These are phyloP conservation scores for Thecophora atra DNA, from an alignment of 2,888 invertebrate species.

Conservation along the genomic window DNA sequence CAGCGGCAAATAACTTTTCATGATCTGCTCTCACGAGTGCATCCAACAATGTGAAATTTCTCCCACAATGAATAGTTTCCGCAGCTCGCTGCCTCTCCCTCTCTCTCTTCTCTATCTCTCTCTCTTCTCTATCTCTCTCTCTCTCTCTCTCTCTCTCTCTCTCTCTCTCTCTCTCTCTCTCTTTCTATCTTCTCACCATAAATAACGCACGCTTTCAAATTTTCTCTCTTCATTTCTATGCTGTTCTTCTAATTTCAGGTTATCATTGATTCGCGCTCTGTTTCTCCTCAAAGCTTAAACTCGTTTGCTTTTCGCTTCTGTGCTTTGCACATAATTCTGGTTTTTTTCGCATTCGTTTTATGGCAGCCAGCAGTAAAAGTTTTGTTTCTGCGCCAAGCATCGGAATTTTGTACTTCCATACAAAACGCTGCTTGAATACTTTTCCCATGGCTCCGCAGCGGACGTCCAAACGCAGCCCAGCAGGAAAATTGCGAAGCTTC, in stretches of 20 bases:
- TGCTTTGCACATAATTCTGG: not conserved
- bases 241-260: conserved; percentile 1
- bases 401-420: conserved; percentile 40
- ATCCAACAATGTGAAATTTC: too few relatives aligned
- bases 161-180: not conserved
- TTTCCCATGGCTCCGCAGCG: conserved; percentile 35
- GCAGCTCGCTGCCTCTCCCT: too few relatives aligned
- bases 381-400: conserved; percentile 15
- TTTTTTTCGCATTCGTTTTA: not conserved
- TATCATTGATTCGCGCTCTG: conserved; percentile 30
- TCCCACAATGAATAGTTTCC: too few relatives aligned
- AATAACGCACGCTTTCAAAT: too few relatives aligned
- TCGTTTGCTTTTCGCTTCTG: conserved; percentile 10
- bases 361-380: not conserved
- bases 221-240: not conserved
- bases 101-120: not conserved
- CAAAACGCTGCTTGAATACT: conserved; percentile 31
- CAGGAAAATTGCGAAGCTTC: too few relatives aligned
- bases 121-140: not conserved
- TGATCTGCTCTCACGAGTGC: too few relatives aligned
- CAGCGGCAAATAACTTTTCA: too few relatives aligned
- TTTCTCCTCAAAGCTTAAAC: conserved; percentile 6
- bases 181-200: not conserved
- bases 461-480: too few relatives aligned
- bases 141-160: not conserved